Percentiles rank a stretch among this genome's conserved stretches.
Evolutionary conservation across 2,113 vertebrate species (phyloP).

Genomic region (Toxostoma redivivum): DNA sequence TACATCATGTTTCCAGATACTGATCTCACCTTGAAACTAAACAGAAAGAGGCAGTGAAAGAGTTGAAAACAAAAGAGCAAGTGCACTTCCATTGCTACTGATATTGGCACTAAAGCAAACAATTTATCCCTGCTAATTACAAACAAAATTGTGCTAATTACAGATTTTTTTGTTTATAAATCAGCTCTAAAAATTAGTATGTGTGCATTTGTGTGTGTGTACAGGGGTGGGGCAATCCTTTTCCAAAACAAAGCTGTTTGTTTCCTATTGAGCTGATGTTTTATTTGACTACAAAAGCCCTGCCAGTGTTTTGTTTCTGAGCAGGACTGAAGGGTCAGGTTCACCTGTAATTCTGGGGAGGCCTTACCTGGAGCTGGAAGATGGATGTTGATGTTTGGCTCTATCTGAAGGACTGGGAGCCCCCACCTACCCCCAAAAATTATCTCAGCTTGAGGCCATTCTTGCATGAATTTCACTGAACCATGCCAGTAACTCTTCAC

Average conservation of each 20-base stretch:
- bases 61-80: background rate
- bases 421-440: background rate
- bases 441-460: background rate
- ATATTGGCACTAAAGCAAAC: background rate
- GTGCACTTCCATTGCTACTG: background rate
- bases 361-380: background rate
- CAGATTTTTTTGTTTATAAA: background rate
- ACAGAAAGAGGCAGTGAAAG: background rate
- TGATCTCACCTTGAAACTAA: conserved; percentile 21
- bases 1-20: background rate
- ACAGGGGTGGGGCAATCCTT: background rate
- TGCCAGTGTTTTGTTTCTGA: background rate
- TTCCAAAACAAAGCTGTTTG: background rate
- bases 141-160: background rate
- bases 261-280: background rate
- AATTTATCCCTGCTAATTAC: background rate
- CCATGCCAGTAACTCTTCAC: background rate
- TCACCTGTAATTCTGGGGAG: background rate
- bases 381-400: background rate
- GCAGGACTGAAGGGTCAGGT: background rate
- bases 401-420: background rate
- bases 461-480: background rate
- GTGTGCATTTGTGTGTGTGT: background rate
- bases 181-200: background rate
- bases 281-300: background rate